Evolutionary conservation across 2,888 invertebrate species (phyloP).

Genomic region (Patella pellucida): DNA sequence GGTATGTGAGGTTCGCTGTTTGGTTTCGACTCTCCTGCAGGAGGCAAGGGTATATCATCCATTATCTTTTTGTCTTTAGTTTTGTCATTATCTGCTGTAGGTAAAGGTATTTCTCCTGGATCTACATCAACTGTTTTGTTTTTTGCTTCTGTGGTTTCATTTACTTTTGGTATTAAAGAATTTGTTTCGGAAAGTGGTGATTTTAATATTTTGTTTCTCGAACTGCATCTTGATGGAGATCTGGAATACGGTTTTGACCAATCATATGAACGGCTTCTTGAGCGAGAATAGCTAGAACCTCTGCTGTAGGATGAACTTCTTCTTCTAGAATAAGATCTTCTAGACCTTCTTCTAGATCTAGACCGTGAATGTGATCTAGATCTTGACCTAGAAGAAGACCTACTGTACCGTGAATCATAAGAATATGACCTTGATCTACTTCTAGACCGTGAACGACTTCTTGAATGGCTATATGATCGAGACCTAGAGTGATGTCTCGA

Average conservation of each 20-base stretch:
- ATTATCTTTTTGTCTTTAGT: conserved; percentile 30
- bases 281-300: conserved; percentile 44
- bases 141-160: conserved; percentile 32
- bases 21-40: conserved; percentile 31
- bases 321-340: conserved; percentile 42
- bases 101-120: conserved; percentile 58
- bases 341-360: conserved; percentile 45
- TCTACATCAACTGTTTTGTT: conserved; percentile 37
- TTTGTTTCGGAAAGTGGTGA: conserved; percentile 32
- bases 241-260: conserved; percentile 44
- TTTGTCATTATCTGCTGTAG: conserved; percentile 27
- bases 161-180: conserved; percentile 29
- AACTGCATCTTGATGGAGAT: conserved; percentile 45
- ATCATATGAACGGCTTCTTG: conserved; percentile 34
- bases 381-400: conserved; percentile 46
- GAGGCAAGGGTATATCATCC: conserved; percentile 47
- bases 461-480: conserved; percentile 33
- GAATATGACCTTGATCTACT: conserved; percentile 32
- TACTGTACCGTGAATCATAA: conserved; percentile 47
- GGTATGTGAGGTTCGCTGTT: conserved; percentile 18
- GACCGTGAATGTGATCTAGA: conserved; percentile 50
- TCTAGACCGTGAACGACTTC: conserved; percentile 30
- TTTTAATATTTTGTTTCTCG: conserved; percentile 42
- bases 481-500: conserved; percentile 28
- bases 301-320: conserved; percentile 47